phyloP scores from a whole-genome alignment of 2,797 vertebrate species.

The Acomys russatus region DNA sequence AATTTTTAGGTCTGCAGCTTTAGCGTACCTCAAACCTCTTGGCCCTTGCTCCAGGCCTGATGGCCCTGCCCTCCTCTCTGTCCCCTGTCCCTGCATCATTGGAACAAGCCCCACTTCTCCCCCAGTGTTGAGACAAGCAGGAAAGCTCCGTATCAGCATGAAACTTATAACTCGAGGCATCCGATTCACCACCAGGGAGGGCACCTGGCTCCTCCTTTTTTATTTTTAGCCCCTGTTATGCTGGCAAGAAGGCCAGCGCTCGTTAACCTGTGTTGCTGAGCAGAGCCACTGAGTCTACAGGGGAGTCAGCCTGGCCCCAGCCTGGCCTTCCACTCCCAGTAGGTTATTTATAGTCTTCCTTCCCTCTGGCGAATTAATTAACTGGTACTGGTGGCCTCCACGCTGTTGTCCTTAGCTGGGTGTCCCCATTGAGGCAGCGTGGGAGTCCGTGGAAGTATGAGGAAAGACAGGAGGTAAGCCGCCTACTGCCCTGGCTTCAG shows the following conservation, averaged over 20 bases:
- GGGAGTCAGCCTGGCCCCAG: conserved; percentile 60
- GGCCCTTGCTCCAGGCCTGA: not conserved
- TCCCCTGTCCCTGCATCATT: not conserved
- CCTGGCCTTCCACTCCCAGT: conserved; percentile 56
- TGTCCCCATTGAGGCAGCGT: not conserved
- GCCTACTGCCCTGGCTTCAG: not conserved
- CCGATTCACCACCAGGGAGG: conserved; percentile 69
- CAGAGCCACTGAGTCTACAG: conserved; percentile 56
- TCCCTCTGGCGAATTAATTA: conserved; percentile 88
- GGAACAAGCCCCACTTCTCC: not conserved
- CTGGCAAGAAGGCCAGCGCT: conserved; percentile 62
- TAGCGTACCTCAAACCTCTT: not conserved
- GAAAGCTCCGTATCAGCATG: conserved; percentile 65
- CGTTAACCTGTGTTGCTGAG: conserved; percentile 82
- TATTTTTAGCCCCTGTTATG: conserved; percentile 69
- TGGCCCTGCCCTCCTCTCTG: fast-evolving
- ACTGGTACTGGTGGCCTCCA: conserved; percentile 72
- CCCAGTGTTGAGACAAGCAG: conserved; percentile 20
- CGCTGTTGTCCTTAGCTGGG: conserved; percentile 43
- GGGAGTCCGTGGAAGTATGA: not conserved
- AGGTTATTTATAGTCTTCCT: conserved; percentile 86
- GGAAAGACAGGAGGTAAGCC: not conserved
- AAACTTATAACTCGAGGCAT: conserved; percentile 66
- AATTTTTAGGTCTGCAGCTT: not conserved
- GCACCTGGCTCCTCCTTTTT: conserved; percentile 2